Evolutionary conservation across 2,113 vertebrate species (phyloP).

Genomic region (Chaetorhynchus papuensis): DNA sequence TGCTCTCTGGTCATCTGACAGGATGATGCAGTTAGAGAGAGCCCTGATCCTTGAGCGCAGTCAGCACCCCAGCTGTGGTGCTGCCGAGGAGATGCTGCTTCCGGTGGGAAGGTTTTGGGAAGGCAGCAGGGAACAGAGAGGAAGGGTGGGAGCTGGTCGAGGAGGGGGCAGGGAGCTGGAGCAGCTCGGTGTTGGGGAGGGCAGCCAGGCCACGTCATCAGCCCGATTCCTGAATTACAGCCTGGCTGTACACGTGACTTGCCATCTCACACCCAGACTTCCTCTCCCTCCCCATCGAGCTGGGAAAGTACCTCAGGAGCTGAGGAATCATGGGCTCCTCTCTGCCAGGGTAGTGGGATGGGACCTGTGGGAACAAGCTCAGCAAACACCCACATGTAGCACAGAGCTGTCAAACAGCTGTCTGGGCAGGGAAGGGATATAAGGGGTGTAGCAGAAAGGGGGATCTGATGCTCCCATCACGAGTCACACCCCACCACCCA

Average conservation of each 20-base stretch:
- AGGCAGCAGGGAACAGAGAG: neutral
- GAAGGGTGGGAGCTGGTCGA: fast-evolving
- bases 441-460: neutral
- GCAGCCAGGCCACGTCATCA: neutral
- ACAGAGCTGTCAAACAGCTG: neutral
- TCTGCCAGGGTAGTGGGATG: neutral
- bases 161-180: neutral
- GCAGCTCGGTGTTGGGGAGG: fast-evolving
- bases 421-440: neutral
- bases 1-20: neutral
- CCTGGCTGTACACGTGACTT: neutral
- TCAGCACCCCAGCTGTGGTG: neutral
- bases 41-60: fast-evolving
- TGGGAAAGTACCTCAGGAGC: neutral
- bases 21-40: neutral
- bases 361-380: neutral
- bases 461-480: neutral
- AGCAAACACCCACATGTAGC: neutral
- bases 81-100: neutral
- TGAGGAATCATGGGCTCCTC: neutral
- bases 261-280: neutral
- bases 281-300: neutral
- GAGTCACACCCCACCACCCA: neutral
- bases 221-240: neutral
- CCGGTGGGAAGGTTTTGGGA: fast-evolving